Evolutionary conservation across 2,888 invertebrate genomes (phyloP).

Genomic region (Muschampia plurimacula): DNA sequence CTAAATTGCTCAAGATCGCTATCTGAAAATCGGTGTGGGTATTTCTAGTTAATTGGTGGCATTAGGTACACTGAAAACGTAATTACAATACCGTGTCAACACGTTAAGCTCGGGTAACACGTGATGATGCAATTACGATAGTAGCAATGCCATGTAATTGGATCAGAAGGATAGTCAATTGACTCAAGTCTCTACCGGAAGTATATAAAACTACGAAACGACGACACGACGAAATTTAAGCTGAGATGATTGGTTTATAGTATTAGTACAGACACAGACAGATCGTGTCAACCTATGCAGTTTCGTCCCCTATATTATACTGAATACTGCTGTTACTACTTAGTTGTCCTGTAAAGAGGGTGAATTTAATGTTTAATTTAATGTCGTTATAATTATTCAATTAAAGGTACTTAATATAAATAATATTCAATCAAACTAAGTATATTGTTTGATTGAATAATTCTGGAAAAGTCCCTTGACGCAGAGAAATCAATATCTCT

Average conservation of each 20-base stretch:
- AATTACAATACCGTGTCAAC: slow-evolving; percentile 30
- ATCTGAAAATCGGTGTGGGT: slow-evolving; percentile 26
- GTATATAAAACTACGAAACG: neutral
- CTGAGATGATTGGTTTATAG: neutral
- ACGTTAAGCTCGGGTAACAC: slow-evolving; percentile 24
- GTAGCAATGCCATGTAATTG: slow-evolving; percentile 62
- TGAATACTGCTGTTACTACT: too few relatives aligned
- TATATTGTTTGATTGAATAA: too few relatives aligned
- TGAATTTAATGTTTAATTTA: too few relatives aligned
- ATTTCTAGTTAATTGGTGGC: slow-evolving; percentile 20
- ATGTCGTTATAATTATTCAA: too few relatives aligned
- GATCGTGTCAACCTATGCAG: too few relatives aligned
- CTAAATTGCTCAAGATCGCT: slow-evolving; percentile 17
- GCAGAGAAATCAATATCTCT: too few relatives aligned
- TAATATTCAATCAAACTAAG: too few relatives aligned
- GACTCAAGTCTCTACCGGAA: slow-evolving; percentile 6
- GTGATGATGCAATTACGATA: slow-evolving; percentile 51
- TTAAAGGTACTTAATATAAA: too few relatives aligned
- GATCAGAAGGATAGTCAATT: slow-evolving; percentile 16
- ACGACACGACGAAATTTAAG: neutral
- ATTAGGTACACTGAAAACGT: slow-evolving; percentile 22
- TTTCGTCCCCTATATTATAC: too few relatives aligned
- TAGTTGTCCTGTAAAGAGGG: too few relatives aligned
- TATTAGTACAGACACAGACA: too few relatives aligned
- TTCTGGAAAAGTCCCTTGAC: too few relatives aligned